These are phyloP conservation scores for Puffinus mauretanicus DNA, from an alignment of 2,113 vertebrate genomes.

Conservation along the genomic window DNA sequence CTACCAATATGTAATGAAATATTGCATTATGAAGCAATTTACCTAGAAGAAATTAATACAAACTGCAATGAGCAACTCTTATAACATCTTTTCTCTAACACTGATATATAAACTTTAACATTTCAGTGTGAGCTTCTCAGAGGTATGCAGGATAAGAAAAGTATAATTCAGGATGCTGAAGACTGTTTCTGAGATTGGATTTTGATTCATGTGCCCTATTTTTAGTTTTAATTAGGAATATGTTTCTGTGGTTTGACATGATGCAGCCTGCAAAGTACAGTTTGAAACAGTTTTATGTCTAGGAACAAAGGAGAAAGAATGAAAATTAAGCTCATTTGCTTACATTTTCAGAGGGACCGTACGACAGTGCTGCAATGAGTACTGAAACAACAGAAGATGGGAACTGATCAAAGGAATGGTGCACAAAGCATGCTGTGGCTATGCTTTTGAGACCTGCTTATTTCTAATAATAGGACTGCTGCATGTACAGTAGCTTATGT, in stretches of 20 bases:
- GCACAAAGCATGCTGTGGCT: background rate
- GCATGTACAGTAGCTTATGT: background rate
- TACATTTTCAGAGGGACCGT: background rate
- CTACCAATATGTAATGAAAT: background rate
- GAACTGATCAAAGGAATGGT: background rate
- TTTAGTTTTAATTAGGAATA: slow-evolving; percentile 35
- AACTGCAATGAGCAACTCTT: background rate
- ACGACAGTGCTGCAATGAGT: background rate
- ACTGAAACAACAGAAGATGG: background rate
- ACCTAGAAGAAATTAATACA: background rate
- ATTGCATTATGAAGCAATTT: background rate
- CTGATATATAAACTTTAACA: background rate
- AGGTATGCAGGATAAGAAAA: background rate
- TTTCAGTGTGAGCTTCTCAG: background rate
- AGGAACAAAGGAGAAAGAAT: background rate
- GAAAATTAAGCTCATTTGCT: background rate
- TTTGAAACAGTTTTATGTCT: background rate
- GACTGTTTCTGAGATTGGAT: background rate
- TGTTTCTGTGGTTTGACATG: background rate
- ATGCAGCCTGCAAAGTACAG: background rate
- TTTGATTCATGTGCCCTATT: slow-evolving; percentile 1
- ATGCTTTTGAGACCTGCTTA: background rate
- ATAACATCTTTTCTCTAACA: background rate
- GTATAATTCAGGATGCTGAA: background rate
- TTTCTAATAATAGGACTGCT: background rate